phyloP scores from a whole-genome alignment of 2,113 vertebrate genomes.

The Eptesicus fuscus region DNA sequence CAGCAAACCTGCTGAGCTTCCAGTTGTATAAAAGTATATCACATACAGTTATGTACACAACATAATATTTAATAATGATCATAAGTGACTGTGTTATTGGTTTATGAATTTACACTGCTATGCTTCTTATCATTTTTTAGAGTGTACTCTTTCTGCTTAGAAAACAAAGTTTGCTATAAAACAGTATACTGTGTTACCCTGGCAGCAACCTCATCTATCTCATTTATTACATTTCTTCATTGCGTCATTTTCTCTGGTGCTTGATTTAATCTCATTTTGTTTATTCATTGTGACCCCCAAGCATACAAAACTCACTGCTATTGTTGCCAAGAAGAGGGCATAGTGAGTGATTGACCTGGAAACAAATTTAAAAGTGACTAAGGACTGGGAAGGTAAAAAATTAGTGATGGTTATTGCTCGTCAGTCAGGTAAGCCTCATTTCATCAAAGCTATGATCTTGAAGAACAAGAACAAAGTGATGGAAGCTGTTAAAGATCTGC shows the following conservation, averaged over 20 bases:
- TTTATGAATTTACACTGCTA: background rate
- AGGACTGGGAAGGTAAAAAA: background rate
- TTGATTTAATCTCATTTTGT: background rate
- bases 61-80: background rate
- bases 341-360: background rate
- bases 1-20: background rate
- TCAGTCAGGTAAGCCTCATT: background rate
- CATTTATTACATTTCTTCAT: background rate
- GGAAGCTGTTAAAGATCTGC: background rate
- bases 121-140: background rate
- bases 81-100: background rate
- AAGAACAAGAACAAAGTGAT: background rate
- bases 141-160: background rate
- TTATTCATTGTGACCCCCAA: background rate
- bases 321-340: background rate
- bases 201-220: background rate
- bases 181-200: no score
- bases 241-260: background rate
- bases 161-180: background rate
- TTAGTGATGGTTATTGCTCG: background rate
- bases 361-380: background rate
- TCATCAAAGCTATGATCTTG: background rate
- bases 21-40: background rate
- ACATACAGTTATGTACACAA: no score
- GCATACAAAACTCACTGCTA: background rate